A percentile compares a stretch with the other conserved stretches of the same genome.
Conservation (phyloP, 2,888 invertebrate genomes). For the Tillus elongatus region DNA sequence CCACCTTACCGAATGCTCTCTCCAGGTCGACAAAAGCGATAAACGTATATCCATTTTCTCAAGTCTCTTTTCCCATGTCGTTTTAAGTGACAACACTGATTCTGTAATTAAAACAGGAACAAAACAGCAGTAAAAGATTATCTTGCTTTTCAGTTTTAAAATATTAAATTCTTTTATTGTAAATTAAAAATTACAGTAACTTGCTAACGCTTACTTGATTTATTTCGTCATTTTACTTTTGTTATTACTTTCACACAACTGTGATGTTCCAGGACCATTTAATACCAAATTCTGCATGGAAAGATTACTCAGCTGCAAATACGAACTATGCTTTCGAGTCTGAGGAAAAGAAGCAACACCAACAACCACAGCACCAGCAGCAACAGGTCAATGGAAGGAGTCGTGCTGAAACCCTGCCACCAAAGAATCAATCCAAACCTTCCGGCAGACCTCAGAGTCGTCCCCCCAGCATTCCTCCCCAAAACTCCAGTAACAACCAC, state of each 20-base stretch:
- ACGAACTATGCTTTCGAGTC: slow-evolving; percentile 88
- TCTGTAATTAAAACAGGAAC: no score
- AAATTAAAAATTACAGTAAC: no score
- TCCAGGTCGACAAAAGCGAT: no score
- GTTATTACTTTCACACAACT: neutral
- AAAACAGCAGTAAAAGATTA: no score
- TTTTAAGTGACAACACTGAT: no score
- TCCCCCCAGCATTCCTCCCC: slow-evolving; percentile 31
- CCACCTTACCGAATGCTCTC: no score
- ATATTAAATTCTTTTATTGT: no score
- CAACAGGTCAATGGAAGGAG: slow-evolving; percentile 27
- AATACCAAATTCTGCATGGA: slow-evolving; percentile 79
- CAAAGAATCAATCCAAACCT: slow-evolving; percentile 21
- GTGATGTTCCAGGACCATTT: slow-evolving; percentile 62
- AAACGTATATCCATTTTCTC: no score
- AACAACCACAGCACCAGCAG: slow-evolving; percentile 30
- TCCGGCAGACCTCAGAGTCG: slow-evolving; percentile 33
- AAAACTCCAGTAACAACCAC: slow-evolving; percentile 11
- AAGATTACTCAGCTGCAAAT: slow-evolving; percentile 73
- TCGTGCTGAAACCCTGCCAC: slow-evolving; percentile 30
- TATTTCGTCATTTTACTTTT: neutral
- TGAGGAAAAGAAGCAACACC: slow-evolving; percentile 72
- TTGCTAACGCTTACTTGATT: no score
- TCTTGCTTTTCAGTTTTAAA: no score
- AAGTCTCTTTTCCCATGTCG: no score